Evolutionary conservation across 2,113 vertebrate species (phyloP).

Genomic region (Cinclus mexicanus): DNA sequence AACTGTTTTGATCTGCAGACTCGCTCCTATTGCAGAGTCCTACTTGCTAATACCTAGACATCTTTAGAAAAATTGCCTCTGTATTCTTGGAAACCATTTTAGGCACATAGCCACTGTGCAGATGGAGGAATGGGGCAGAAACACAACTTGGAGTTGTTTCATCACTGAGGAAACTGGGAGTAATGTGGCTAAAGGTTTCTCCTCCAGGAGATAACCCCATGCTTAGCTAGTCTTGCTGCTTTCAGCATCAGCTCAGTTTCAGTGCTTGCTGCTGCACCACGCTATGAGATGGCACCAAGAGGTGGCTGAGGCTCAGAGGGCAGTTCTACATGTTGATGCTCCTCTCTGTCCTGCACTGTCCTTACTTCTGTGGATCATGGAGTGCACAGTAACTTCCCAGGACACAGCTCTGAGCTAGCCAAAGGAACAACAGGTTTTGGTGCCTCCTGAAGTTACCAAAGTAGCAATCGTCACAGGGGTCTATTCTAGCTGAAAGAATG

Average conservation of each 20-base stretch:
- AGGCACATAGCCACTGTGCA: background rate
- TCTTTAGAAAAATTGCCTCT: background rate
- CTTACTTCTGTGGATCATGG: background rate
- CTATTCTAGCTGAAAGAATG: background rate
- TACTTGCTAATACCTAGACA: background rate
- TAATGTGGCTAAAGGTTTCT: background rate
- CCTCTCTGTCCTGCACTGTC: background rate
- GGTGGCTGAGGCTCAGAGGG: background rate
- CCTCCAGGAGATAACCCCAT: accelerated
- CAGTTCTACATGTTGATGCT: background rate
- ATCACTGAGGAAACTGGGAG: background rate
- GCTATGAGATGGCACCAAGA: background rate
- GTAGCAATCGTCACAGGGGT: background rate
- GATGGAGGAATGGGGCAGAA: background rate
- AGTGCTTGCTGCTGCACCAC: background rate
- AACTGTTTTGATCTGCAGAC: background rate
- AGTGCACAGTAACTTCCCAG: background rate
- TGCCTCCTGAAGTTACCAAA: background rate
- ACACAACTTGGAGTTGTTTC: background rate
- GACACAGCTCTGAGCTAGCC: background rate
- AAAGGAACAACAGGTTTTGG: background rate
- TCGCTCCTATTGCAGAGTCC: background rate
- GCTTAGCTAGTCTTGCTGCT: background rate
- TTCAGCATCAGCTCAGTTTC: background rate
- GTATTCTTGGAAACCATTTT: background rate